phyloP scores from a whole-genome alignment of 1,140 invertebrate species.

The Bombus consobrinus region DNA sequence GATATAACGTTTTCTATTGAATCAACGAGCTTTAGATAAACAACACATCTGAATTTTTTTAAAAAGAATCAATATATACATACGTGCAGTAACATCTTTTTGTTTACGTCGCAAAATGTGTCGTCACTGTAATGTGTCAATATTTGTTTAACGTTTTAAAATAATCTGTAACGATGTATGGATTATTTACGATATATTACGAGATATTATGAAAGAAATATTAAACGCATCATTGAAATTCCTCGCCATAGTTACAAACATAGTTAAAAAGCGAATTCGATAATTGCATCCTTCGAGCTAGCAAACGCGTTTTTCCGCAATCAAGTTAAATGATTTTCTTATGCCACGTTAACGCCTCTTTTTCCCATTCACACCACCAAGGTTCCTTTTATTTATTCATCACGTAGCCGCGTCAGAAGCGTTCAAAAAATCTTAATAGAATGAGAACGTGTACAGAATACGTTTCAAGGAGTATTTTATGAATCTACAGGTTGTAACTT shows the following conservation, averaged over 20 bases:
- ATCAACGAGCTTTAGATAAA: too few relatives aligned
- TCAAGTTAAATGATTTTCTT: slow-evolving; percentile 44
- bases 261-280: neutral
- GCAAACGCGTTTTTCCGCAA: slow-evolving; percentile 27
- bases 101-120: too few relatives aligned
- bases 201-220: too few relatives aligned
- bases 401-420: slow-evolving; percentile 3
- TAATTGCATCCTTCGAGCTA: neutral
- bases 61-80: too few relatives aligned
- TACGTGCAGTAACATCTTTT: too few relatives aligned
- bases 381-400: slow-evolving; percentile 15
- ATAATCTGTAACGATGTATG: too few relatives aligned
- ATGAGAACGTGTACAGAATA: slow-evolving; percentile 19
- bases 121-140: too few relatives aligned
- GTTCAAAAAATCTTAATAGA: slow-evolving; percentile 57
- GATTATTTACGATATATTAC: too few relatives aligned
- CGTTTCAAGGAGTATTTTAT: slow-evolving; percentile 50
- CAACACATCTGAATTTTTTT: too few relatives aligned
- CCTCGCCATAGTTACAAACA: accelerated
- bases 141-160: too few relatives aligned
- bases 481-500: slow-evolving; percentile 62
- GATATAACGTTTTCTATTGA: too few relatives aligned
- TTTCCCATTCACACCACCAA: neutral
- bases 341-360: neutral
- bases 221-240: too few relatives aligned